Conservation (phyloP, 2,888 invertebrate genomes). For the Cacoxenus indagator region DNA sequence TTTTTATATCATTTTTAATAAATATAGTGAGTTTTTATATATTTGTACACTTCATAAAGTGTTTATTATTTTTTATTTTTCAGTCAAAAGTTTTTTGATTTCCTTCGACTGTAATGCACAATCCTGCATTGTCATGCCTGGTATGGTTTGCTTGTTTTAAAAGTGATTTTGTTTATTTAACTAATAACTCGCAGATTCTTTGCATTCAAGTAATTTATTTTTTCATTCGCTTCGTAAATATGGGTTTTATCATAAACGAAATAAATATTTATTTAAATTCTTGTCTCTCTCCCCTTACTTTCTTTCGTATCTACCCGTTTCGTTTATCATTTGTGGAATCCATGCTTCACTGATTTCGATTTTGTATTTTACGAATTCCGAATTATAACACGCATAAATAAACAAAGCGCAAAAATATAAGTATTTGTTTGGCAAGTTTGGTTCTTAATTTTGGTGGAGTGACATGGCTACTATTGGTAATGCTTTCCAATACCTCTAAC, state of each 20-base stretch:
- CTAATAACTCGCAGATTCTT: conserved; percentile 39
- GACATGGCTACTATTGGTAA: not conserved
- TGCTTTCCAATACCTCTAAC: not conserved
- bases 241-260: conserved; percentile 39
- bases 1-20: too few species aligned
- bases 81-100: not conserved
- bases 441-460: too few species aligned
- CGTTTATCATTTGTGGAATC: not conserved
- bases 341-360: not conserved
- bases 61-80: not conserved
- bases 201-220: not conserved
- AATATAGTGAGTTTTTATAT: too few species aligned
- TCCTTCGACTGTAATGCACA: not conserved
- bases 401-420: not conserved
- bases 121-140: not conserved
- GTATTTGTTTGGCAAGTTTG: not conserved
- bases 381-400: not conserved
- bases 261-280: not conserved
- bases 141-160: conserved; percentile 2
- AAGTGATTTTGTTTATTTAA: conserved; percentile 37
- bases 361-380: not conserved
- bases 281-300: not conserved
- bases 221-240: conserved; percentile 39
- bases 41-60: not conserved
- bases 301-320: not conserved